Base-by-base conservation (phyloP, 2,888 invertebrate genomes). In the Caenorhabditis sp. region DNA sequence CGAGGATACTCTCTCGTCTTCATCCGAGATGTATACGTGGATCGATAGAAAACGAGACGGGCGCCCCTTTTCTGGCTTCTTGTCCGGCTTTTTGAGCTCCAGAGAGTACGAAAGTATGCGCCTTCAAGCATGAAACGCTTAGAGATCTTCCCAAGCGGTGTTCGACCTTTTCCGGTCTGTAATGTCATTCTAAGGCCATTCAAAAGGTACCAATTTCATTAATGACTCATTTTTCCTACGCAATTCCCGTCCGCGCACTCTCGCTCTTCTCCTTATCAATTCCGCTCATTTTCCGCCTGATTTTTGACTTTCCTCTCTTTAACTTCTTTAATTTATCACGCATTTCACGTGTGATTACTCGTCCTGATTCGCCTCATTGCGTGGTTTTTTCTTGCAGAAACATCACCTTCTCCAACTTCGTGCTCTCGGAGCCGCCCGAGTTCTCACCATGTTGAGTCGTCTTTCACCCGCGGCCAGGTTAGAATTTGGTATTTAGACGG, bases 381-480 rank as follows among this genome's bases (percentile, higher is more conserved):
- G n/a, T n/a, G n/a, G n/a, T n/a, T n/a, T n/a, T n/a, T n/a, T n/a
- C n/a, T n/a, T n/a, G n/a, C n/a, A n/a, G n/a, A n/a, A n/a, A n/a
- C 35, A 7, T 3, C 35, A 35, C 35, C 4, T 7, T 35, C 2
- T 35, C 9, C 35, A 30, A 30, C 30, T 30, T 35, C 6, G 4
- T 35, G 35, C 9, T 7, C 13, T 35, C 9, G 13, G 35, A 35
- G 13, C 11, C 9, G 35, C 6, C 2, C 24, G 15, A 59, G 20
- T n/a, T n/a, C n/a, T n/a, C n/a, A 52, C 32, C 15, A 73, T 73
- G 74, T 37, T 74, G 74, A 66, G 61, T 20, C 65, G 74, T 24
- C 39, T 74, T 15, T 61, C 74, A 9, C 66, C 74, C 6, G 50
- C 52, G 27, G 17, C 50, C 20, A 53, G 58, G 65, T 73, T 11